Base-by-base conservation (phyloP, 2,113 vertebrate genomes). In the Dolichotis patagonum region DNA sequence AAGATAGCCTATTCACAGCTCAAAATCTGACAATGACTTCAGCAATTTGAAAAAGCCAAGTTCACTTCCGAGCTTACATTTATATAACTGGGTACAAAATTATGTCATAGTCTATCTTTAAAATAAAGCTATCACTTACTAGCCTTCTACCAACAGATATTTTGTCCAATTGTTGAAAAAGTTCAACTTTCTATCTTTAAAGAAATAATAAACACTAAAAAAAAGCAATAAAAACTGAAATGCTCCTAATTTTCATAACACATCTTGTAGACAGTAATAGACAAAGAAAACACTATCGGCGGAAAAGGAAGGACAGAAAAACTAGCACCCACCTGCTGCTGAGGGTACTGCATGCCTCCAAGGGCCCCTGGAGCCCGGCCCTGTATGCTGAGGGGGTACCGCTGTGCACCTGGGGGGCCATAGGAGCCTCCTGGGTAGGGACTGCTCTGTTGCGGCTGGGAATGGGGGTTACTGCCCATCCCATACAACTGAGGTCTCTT, bases 401-500 rank as follows among this genome's bases (percentile, higher is more conserved):
- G 99, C 97, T 99, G 99, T 1, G 99, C 98, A 71, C 99, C 98
- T 0, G 99, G 99, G 32, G 99, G 99, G 17, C 99, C 98, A 7
- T 99, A 99, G 26, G 99, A 98, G 96, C 99, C 99, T 97, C 98
- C 99, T 0, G 99, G 99, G 96, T 99, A 99, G 13, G 99, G 98
- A 92, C 99, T 99, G 89, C 99, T 99, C 97, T 99, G 99, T 97
- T 99, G 99, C 1, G 99, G 98, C 98, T 99, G 98, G 5, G 99
- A 98, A 97, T 99, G 99, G 26, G 99, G 99, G 97, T 98, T 99
- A 98, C 98, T 99, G 98, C 99, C 98, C 99, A 99, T 99, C 96
- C 99, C 99, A 11, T 99, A 99, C 96, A 99, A 97, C 98, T 99
- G 99, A 5, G 99, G 99, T 93, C 99, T 99, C 99, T 99, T 99